Evolutionary conservation across 2,888 invertebrate species (phyloP).

Genomic region (Tinea semifulvella): DNA sequence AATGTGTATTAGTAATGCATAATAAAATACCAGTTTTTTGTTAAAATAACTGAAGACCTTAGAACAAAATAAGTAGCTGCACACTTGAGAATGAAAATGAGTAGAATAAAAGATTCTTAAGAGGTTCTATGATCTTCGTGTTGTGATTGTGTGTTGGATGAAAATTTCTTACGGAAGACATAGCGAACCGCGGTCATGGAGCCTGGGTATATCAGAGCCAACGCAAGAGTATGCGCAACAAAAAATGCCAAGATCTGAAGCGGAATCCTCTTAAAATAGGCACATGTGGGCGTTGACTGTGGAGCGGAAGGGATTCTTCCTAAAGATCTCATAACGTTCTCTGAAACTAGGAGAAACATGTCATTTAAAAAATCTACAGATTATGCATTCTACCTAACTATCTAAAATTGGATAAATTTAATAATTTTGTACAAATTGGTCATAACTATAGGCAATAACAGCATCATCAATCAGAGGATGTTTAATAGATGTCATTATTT

Average conservation of each 20-base stretch:
- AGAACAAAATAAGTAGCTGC: too few species aligned
- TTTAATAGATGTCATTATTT: too few species aligned
- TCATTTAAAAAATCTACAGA: neutral
- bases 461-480: too few species aligned
- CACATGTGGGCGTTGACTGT: constrained; percentile 35
- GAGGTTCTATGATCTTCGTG: too few species aligned
- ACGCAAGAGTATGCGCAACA: constrained; percentile 88
- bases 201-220: constrained; percentile 92
- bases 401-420: neutral
- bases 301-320: neutral
- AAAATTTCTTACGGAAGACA: constrained; percentile 72
- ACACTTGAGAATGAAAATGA: too few species aligned
- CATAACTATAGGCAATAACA: too few species aligned
- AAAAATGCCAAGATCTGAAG: constrained; percentile 78
- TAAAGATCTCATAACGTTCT: neutral
- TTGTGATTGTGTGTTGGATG: too few species aligned
- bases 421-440: neutral
- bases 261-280: constrained; percentile 50
- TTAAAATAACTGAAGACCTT: too few species aligned
- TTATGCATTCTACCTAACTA: neutral
- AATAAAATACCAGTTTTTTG: too few species aligned
- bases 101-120: too few species aligned
- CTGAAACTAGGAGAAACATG: neutral
- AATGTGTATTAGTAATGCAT: too few species aligned
- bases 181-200: constrained; percentile 78